Conservation (phyloP, 2,888 invertebrate species). For the Ametastegia equiseti region DNA sequence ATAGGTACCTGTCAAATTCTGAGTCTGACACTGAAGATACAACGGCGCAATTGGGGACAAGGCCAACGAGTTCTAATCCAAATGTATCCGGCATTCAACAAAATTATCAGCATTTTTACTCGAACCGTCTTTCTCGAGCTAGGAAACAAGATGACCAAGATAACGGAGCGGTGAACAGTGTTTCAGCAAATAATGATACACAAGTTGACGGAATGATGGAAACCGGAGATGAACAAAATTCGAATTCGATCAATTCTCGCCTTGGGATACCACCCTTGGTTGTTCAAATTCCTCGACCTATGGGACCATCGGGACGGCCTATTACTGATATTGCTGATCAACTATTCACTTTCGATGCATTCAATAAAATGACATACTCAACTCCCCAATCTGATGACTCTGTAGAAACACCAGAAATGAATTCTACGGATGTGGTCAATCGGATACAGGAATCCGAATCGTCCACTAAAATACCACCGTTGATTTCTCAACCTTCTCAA, state of each 20-base stretch:
- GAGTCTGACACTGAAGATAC: neutral
- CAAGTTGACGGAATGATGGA: neutral
- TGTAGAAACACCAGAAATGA: neutral
- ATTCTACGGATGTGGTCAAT: neutral
- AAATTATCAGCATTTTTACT: constrained; percentile 17
- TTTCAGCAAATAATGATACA: neutral
- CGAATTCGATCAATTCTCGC: neutral
- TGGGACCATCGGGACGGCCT: neutral
- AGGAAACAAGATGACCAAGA: neutral
- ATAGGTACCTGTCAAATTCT: neutral
- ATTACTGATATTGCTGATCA: constrained; percentile 14
- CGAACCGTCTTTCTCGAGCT: neutral
- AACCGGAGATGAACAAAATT: neutral
- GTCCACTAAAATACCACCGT: neutral
- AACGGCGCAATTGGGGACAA: neutral
- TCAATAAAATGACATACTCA: neutral
- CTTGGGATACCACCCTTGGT: constrained; percentile 4
- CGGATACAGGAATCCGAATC: neutral
- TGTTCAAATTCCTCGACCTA: constrained; percentile 19
- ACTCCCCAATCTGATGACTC: neutral
- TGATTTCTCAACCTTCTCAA: neutral
- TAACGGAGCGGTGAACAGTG: neutral
- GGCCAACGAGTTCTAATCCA: neutral
- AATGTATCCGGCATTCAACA: neutral
- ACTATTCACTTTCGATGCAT: constrained; percentile 5